These are phyloP conservation scores for Galbula dea DNA, from an alignment of 2,113 vertebrate genomes.

Conservation along the genomic window DNA sequence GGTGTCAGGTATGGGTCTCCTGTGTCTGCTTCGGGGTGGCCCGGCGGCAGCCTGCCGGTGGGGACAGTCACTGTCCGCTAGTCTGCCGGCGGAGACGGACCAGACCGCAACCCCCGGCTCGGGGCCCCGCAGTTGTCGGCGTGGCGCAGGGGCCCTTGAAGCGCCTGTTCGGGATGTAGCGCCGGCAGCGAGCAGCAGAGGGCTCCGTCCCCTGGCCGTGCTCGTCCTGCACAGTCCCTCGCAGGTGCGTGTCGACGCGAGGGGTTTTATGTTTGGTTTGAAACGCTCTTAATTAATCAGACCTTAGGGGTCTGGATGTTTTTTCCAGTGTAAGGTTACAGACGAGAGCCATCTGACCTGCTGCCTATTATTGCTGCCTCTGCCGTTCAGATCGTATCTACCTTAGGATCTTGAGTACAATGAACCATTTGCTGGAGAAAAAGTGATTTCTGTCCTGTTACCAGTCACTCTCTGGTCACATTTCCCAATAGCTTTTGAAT, in stretches of 20 bases:
- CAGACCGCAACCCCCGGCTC: not conserved
- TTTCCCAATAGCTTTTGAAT: too few species aligned
- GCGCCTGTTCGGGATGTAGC: not conserved
- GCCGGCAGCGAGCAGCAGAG: not conserved
- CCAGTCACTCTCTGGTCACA: accelerated
- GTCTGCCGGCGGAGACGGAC: too few species aligned
- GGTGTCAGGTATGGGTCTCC: too few species aligned
- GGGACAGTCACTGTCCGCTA: too few species aligned
- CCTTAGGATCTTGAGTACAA: accelerated
- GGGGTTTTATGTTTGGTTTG: too few species aligned
- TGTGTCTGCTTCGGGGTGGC: too few species aligned
- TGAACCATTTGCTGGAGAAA: accelerated
- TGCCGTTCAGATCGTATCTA: accelerated
- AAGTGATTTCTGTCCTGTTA: accelerated
- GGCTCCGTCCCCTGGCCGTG: not conserved
- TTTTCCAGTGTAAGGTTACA: accelerated
- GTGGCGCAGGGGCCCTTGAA: not conserved
- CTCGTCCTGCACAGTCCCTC: accelerated
- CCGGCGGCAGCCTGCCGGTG: not conserved
- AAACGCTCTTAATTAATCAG: accelerated
- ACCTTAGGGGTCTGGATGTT: accelerated
- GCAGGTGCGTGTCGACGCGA: not conserved
- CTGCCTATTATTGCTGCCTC: accelerated
- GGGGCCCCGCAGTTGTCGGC: not conserved
- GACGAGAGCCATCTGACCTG: accelerated